Conservation (phyloP, 1,140 invertebrate species). For the Andrena cerasifolii region DNA sequence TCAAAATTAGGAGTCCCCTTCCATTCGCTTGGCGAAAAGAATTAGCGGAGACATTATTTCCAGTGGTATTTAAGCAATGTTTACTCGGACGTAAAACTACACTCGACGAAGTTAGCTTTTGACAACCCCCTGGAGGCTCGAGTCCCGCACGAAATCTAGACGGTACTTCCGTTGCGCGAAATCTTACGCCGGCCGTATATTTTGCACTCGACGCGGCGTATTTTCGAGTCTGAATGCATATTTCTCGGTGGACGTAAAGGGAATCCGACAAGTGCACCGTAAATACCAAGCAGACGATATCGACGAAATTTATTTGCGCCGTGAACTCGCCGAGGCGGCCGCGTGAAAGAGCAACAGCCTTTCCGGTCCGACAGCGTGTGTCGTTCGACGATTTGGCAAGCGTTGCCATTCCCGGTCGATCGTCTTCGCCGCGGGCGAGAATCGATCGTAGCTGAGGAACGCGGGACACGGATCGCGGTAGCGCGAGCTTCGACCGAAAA, state of each 20-base stretch:
- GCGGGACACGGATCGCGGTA: background rate
- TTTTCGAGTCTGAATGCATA: background rate
- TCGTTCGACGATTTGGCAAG: conserved; percentile 5
- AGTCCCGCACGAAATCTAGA: too few relatives aligned
- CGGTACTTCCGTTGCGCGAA: background rate
- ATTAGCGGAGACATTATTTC: too few relatives aligned
- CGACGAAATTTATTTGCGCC: conserved; percentile 18
- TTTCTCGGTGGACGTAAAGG: conserved; percentile 22
- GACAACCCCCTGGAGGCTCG: too few relatives aligned
- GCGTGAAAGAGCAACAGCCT: conserved; percentile 4
- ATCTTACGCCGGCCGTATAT: background rate
- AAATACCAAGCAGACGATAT: conserved; percentile 23
- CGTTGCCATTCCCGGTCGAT: background rate
- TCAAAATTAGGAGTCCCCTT: too few relatives aligned
- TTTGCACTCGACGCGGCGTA: background rate
- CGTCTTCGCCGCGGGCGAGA: background rate
- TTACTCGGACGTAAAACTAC: too few relatives aligned
- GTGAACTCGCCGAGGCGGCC: background rate
- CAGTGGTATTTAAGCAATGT: too few relatives aligned
- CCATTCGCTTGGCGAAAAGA: too few relatives aligned
- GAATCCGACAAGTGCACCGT: conserved; percentile 20
- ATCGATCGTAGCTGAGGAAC: background rate
- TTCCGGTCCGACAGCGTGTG: background rate
- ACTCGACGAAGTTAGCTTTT: too few relatives aligned
- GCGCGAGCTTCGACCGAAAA: background rate